phyloP scores from a whole-genome alignment of 2,797 vertebrate genomes.

The Parauchenoglanis ngamensis region DNA sequence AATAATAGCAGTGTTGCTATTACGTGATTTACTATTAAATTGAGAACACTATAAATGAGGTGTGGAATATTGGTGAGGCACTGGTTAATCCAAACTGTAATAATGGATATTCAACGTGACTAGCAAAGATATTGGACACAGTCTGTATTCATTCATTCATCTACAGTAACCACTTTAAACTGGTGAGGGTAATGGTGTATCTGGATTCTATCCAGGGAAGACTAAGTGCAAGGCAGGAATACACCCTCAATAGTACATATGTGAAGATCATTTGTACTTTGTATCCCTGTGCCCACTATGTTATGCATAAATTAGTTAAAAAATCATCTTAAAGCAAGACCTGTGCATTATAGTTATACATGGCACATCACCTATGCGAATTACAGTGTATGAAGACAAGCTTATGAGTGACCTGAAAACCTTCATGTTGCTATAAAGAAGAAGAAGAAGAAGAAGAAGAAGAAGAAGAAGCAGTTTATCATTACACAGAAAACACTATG shows the following conservation, averaged over 20 bases:
- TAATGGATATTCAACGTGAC: neutral
- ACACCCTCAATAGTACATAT: neutral
- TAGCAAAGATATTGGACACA: neutral
- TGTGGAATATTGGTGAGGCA: neutral
- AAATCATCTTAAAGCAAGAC: too few relatives aligned
- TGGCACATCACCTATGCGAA: too few relatives aligned
- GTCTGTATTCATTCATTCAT: neutral
- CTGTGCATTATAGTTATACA: too few relatives aligned
- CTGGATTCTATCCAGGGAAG: conserved; percentile 12
- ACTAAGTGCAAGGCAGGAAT: conserved; percentile 1
- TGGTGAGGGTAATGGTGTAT: conserved; percentile 9
- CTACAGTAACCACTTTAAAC: neutral
- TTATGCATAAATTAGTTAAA: too few relatives aligned
- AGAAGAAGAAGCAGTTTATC: too few relatives aligned
- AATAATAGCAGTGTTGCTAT: neutral
- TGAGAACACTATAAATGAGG: neutral
- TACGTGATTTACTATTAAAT: neutral
- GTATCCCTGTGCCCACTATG: too few relatives aligned
- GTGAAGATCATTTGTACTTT: too few relatives aligned
- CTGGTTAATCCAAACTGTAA: neutral
- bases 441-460: too few relatives aligned
- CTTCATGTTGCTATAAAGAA: too few relatives aligned
- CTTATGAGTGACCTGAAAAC: too few relatives aligned
- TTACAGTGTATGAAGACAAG: too few relatives aligned
- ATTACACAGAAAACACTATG: too few relatives aligned